Percentiles rank a stretch among this genome's conserved stretches.
Conservation (phyloP, 2,888 invertebrate species). For the Serripes groenlandicus region DNA sequence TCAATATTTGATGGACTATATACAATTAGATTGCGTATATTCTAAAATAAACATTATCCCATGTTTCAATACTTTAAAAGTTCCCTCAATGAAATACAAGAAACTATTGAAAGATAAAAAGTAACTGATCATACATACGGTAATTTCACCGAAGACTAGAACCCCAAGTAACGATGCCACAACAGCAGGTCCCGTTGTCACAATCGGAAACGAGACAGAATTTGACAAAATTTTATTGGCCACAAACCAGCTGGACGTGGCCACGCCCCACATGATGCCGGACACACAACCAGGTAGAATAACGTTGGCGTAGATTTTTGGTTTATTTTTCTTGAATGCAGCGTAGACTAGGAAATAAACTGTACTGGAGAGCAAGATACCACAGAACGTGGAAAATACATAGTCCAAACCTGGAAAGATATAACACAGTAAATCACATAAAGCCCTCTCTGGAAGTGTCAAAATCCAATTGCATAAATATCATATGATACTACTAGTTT, state of each 20-base stretch:
- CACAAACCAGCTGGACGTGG: conserved; percentile 87
- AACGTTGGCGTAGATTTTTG: conserved; percentile 85
- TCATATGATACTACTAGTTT: too few species aligned
- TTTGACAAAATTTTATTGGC: conserved; percentile 87
- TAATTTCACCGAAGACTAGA: conserved; percentile 87
- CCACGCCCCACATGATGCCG: conserved; percentile 87
- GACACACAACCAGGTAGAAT: conserved; percentile 87
- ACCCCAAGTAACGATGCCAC: conserved; percentile 87
- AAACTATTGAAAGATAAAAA: too few species aligned
- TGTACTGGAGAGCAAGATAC: conserved; percentile 86
- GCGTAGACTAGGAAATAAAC: conserved; percentile 86
- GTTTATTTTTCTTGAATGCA: conserved; percentile 84
- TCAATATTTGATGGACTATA: too few species aligned
- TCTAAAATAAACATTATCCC: too few species aligned
- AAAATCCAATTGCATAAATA: too few species aligned
- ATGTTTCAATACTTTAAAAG: too few species aligned
- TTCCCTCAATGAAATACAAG: too few species aligned
- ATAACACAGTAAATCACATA: not conserved
- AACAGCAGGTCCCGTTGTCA: conserved; percentile 87
- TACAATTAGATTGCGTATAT: too few species aligned
- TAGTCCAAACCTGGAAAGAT: conserved; percentile 85
- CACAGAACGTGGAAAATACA: conserved; percentile 87
- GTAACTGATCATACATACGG: conserved; percentile 74
- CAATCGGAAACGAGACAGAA: conserved; percentile 87
- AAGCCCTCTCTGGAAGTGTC: not conserved